Evolutionary conservation across 2,113 vertebrate genomes (phyloP).

Genomic region (Smithornis capensis): DNA sequence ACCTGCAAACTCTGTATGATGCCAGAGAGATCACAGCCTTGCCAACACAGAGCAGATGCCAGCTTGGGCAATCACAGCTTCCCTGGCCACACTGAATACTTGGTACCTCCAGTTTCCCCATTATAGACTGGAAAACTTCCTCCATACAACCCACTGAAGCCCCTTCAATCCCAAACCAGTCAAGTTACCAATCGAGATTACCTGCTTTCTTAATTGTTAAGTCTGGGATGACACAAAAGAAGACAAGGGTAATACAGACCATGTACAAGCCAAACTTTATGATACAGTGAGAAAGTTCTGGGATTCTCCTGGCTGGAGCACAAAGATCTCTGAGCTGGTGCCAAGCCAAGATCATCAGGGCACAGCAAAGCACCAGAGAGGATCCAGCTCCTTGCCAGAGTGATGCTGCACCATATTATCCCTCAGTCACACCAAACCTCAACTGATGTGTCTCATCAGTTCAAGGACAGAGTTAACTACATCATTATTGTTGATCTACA

Average conservation of each 20-base stretch:
- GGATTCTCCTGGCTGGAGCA: neutral
- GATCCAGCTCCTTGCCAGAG: neutral
- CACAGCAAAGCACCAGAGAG: neutral
- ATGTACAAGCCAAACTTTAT: neutral
- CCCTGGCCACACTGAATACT: neutral
- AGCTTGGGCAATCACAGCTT: neutral
- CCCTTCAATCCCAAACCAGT: neutral
- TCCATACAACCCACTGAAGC: neutral
- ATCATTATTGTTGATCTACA: neutral
- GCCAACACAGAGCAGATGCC: neutral
- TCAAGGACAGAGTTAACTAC: neutral
- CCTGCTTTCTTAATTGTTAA: neutral
- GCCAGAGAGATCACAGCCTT: fast-evolving
- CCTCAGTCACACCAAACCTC: neutral
- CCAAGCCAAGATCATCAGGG: neutral
- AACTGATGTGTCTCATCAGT: neutral
- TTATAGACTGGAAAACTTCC: neutral
- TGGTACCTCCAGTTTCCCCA: fast-evolving
- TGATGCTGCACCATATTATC: neutral
- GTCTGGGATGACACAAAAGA: neutral
- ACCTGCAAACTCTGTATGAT: neutral
- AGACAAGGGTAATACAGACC: neutral
- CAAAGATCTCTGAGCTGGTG: neutral
- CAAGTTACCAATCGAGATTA: neutral
- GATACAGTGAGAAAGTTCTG: neutral